phyloP scores from a whole-genome alignment of 2,797 vertebrate species.

The Hippopotamyrus pictus region DNA sequence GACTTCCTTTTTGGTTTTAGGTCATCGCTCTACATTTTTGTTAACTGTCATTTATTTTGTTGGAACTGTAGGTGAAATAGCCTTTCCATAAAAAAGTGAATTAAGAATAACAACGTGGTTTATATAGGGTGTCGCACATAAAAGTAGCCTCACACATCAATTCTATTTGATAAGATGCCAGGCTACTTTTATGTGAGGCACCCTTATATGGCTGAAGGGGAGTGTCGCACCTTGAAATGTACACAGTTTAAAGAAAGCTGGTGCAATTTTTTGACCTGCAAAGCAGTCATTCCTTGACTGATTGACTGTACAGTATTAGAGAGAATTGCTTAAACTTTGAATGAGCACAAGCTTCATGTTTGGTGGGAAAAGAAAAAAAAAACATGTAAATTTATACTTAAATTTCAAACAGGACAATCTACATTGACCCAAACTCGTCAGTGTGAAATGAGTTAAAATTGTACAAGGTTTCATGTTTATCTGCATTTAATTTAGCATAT shows the following conservation, averaged over 20 bases:
- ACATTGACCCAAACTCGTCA: not conserved
- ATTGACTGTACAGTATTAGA: not conserved
- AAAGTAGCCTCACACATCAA: not conserved
- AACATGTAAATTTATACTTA: not conserved
- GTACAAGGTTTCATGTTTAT: not conserved
- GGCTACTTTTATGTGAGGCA: not conserved
- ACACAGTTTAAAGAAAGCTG: not conserved
- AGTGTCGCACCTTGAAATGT: not conserved
- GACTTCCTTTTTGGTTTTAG: not conserved
- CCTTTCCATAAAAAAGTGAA: conserved; percentile 22
- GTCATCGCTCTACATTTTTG: not conserved
- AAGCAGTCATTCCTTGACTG: not conserved
- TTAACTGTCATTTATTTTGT: not conserved
- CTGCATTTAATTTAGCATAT: not conserved
- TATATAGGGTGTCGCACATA: not conserved
- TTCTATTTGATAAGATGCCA: not conserved
- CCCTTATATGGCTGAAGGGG: not conserved
- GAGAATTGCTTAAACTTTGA: not conserved
- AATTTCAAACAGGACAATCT: not conserved
- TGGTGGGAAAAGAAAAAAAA: not conserved
- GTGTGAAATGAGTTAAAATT: not conserved
- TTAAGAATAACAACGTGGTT: not conserved
- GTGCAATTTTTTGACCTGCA: not conserved
- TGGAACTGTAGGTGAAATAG: not conserved
- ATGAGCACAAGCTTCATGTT: not conserved